These are phyloP conservation scores for Pagetopsis macropterus DNA, from an alignment of 2,797 vertebrate species.

Conservation along the genomic window DNA sequence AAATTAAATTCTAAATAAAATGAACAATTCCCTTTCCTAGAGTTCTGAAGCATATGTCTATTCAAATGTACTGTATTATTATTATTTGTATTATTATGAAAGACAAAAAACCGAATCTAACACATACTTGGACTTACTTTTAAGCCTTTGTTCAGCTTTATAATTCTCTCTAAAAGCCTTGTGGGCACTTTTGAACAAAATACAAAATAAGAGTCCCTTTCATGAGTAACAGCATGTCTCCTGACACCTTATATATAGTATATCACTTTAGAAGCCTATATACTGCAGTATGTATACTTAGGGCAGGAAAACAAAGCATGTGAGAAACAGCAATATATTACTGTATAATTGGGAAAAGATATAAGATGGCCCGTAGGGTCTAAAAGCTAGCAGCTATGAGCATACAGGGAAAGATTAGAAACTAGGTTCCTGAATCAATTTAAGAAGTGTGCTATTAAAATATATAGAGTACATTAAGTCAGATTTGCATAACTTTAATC, in stretches of 20 bases:
- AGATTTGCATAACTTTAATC: constrained; percentile 76
- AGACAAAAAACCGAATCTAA: constrained; percentile 1
- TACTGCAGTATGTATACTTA: constrained; percentile 11
- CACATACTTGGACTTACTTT: neutral
- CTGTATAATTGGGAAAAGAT: constrained; percentile 34
- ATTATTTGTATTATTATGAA: neutral
- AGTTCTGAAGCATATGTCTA: neutral
- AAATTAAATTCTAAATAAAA: neutral
- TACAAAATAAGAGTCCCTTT: constrained; percentile 37
- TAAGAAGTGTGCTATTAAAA: constrained; percentile 63
- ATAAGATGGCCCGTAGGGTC: constrained; percentile 20
- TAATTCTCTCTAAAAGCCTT: neutral
- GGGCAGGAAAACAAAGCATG: constrained; percentile 28
- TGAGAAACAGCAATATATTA: constrained; percentile 33
- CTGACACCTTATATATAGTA: constrained; percentile 30
- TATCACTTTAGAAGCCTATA: constrained; percentile 11
- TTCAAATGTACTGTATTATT: neutral
- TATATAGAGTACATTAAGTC: constrained; percentile 57
- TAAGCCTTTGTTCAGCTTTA: neutral
- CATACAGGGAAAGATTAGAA: constrained; percentile 46
- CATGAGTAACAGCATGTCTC: constrained; percentile 69
- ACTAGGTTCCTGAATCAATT: constrained; percentile 57
- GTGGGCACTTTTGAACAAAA: constrained; percentile 18
- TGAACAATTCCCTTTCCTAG: neutral
- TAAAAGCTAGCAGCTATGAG: constrained; percentile 36